A percentile compares a stretch with the other conserved stretches of the same genome.
These are phyloP conservation scores for Dipodomys spectabilis DNA, from an alignment of 2,113 vertebrate genomes.

Conservation along the genomic window DNA sequence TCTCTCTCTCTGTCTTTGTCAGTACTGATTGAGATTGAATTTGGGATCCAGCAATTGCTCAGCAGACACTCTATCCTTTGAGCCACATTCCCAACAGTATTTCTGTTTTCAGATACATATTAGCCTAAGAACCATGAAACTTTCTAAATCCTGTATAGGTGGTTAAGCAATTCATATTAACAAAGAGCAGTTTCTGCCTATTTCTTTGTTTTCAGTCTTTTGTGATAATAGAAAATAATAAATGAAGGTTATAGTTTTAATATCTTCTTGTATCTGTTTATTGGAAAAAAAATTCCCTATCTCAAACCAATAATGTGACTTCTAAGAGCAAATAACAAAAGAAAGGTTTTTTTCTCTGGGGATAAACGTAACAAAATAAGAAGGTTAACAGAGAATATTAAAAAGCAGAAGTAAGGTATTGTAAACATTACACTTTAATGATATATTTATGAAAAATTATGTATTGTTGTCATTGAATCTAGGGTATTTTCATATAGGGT, in stretches of 20 bases:
- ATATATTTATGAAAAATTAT: background rate
- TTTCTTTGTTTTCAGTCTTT: background rate
- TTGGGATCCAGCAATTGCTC: too few relatives aligned
- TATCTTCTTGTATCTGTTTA: background rate
- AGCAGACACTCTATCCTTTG: too few relatives aligned
- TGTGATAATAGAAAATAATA: background rate
- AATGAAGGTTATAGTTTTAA: background rate
- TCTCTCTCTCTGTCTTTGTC: too few relatives aligned
- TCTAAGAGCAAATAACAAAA: background rate
- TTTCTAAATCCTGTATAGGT: background rate
- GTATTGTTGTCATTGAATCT: background rate
- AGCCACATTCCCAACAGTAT: too few relatives aligned
- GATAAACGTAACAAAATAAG: background rate
- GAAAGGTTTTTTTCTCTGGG: accelerated
- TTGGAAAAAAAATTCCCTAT: background rate
- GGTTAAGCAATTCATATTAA: background rate
- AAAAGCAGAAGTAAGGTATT: background rate
- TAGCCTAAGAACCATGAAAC: background rate
- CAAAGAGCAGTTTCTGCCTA: background rate
- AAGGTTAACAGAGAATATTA: background rate
- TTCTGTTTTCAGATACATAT: background rate
- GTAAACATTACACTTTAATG: background rate
- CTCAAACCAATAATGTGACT: background rate
- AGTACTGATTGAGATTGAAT: too few relatives aligned
- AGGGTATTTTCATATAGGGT: background rate